Base-by-base conservation (phyloP, 2,888 invertebrate genomes). In the Diloba caeruleocephala region DNA sequence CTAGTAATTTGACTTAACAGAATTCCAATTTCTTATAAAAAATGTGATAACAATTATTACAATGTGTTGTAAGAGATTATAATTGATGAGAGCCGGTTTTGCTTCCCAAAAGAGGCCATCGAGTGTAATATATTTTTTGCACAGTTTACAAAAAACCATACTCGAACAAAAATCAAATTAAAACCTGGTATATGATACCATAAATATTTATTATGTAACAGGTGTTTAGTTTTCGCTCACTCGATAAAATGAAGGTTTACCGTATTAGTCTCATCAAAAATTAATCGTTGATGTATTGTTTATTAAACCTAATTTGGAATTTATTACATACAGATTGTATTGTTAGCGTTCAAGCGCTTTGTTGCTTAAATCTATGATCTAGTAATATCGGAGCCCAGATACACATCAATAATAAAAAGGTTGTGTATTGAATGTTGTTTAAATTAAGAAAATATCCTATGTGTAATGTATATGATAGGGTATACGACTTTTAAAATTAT, bases 21-120 rank as follows among this genome's bases (percentile, higher is more conserved):
- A 56, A 62, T 54, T 46, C 34, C 50, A 51, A 45, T 57, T 54
- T 63, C 36, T 60, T 52, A 49, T 55, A 48, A 68, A n/a, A 67
- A 62, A 69, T 71, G 66, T 71, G 72, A 71, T 71, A 70, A 52
- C 64, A 57, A 57, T 55, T n/a, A n/a, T 7, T 59, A 62, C 72
- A 71, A 52, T 53, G 38, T 56, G 32, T 56, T 25, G 9, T 61
- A 71, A 54, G 44, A 39, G 37, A 45, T 69, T 7, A 21, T 21
- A 21, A 21, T 7, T 21, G 36, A 37, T 52, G 46, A 61, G 52
- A 10, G 13, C 23, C 42, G 6, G 46, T 36, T 28, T 53, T 55
- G 60, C 60, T 67, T 64, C 42, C 50, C 54, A 58, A 52, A 55
- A 36, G n/a, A 34, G 9, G 21, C 12, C 21, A 45, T 4, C 1